phyloP scores from a whole-genome alignment of 2,113 vertebrate genomes.

The Ciconia maguari region DNA sequence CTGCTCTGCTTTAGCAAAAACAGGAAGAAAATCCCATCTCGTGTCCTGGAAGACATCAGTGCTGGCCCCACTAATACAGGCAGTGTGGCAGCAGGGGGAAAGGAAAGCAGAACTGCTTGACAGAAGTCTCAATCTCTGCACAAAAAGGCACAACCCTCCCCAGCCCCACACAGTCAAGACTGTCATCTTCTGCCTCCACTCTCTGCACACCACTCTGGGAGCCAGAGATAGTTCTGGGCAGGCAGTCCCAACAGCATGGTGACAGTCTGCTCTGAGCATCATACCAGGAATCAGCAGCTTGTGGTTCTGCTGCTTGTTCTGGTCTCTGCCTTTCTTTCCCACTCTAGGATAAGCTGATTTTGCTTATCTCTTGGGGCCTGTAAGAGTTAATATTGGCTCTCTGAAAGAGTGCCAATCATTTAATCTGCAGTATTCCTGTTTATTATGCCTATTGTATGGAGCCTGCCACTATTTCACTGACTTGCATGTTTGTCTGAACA shows the following conservation, averaged over 20 bases:
- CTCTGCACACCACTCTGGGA: background rate
- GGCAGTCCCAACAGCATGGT: background rate
- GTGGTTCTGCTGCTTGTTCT: background rate
- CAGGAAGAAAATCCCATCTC: background rate
- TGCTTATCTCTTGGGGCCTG: background rate
- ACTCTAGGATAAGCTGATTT: background rate
- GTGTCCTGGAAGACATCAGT: background rate
- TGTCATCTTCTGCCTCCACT: background rate
- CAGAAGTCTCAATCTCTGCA: background rate
- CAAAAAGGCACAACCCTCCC: background rate
- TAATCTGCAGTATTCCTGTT: conserved; percentile 56
- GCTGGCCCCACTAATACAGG: background rate
- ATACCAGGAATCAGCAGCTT: background rate
- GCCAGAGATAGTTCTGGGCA: background rate
- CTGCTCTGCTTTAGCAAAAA: background rate
- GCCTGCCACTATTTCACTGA: background rate
- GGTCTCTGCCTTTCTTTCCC: background rate
- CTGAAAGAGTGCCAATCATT: conserved; percentile 48
- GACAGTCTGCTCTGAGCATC: background rate
- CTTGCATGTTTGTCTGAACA: conserved; percentile 14
- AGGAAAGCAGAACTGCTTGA: background rate
- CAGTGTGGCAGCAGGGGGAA: background rate
- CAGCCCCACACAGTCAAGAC: background rate
- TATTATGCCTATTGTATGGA: conserved; percentile 28
- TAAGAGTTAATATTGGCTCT: conserved; percentile 45